Percentiles rank a stretch among this genome's conserved stretches.
Conservation (phyloP, 92 coral and sea anemone species). For the Actinernus sp. region DNA sequence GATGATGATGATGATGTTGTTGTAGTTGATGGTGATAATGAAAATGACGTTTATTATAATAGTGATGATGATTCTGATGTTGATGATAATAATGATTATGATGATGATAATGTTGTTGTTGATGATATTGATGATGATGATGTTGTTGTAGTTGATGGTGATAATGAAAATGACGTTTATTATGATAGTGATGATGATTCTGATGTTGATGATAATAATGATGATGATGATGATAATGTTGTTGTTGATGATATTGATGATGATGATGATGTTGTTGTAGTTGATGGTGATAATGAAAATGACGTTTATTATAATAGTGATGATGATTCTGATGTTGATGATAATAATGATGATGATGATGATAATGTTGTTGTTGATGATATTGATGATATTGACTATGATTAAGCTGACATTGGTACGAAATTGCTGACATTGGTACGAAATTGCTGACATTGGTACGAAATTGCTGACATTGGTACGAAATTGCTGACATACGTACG, state of each 20-base stretch:
- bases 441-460: too few species aligned
- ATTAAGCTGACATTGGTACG: too few species aligned
- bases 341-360: background rate
- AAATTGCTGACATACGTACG: too few species aligned
- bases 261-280: constrained; percentile 1
- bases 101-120: background rate
- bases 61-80: too few species aligned
- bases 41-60: too few species aligned
- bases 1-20: background rate
- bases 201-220: background rate
- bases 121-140: constrained; percentile 1
- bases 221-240: background rate
- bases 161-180: background rate
- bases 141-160: background rate
- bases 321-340: constrained; percentile 1
- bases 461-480: too few species aligned
- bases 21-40: constrained; percentile 1
- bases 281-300: constrained; percentile 2
- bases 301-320: background rate
- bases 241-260: background rate
- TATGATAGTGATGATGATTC: background rate
- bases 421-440: too few species aligned
- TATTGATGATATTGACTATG: too few species aligned
- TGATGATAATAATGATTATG: constrained; percentile 3
- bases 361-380: background rate